phyloP scores from a whole-genome alignment of 2,888 invertebrate genomes.

The Ichneumoninae sp. region DNA sequence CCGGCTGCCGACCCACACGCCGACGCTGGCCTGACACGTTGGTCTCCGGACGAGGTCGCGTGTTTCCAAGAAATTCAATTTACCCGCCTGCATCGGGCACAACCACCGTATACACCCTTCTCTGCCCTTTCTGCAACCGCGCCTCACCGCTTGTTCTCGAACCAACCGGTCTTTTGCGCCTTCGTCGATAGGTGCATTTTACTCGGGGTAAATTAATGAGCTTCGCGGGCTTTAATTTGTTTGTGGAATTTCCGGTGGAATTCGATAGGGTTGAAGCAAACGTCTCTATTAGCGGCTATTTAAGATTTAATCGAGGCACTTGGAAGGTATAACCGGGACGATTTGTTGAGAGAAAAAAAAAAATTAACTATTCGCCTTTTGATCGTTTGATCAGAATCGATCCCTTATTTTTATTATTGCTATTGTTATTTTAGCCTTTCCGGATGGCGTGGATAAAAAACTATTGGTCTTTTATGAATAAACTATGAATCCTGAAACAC shows the following conservation, averaged over 20 bases:
- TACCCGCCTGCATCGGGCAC: constrained; percentile 34
- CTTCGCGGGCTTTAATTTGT: neutral
- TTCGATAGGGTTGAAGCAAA: constrained; percentile 10
- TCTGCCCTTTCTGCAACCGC: constrained; percentile 1
- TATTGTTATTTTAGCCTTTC: constrained; percentile 1
- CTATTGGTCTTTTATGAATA: neutral
- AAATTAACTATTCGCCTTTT: neutral
- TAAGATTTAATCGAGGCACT: neutral
- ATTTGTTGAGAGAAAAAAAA: neutral
- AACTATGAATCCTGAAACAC: neutral
- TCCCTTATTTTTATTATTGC: neutral
- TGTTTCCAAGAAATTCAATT: constrained; percentile 55
- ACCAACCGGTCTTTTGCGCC: neutral
- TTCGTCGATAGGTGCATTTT: neutral
- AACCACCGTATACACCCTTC: neutral
- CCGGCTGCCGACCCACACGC: neutral
- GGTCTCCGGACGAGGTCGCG: constrained; percentile 44
- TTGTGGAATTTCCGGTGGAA: neutral
- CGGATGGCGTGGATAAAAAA: neutral
- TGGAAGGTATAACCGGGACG: neutral
- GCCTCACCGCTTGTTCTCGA: constrained; percentile 8
- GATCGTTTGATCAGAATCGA: neutral
- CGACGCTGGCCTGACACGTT: neutral
- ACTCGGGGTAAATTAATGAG: neutral
- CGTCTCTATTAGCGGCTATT: neutral